Percentiles rank a stretch among this genome's conserved stretches.
These are phyloP conservation scores for Holothuria glaberrima DNA, from an alignment of 35 echinoderm and acorn worm genomes.

Conservation along the genomic window DNA sequence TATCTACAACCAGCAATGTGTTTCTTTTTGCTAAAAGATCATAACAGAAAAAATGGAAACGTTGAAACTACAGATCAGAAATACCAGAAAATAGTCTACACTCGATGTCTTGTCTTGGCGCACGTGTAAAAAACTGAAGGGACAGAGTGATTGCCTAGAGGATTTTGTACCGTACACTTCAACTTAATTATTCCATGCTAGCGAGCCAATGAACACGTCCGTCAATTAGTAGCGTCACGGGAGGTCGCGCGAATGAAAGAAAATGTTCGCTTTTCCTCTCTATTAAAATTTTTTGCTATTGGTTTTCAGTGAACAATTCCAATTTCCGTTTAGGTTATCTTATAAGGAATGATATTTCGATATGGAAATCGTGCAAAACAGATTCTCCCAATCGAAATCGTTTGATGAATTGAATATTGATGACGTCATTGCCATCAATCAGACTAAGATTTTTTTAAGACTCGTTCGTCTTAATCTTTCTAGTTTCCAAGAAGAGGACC, in stretches of 20 bases:
- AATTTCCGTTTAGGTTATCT: not conserved
- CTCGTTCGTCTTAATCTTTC: too few species aligned
- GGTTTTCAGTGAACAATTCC: not conserved
- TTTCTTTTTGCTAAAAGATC: too few species aligned
- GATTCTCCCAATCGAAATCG: too few species aligned
- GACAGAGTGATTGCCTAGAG: constrained; percentile 21
- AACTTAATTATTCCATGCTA: constrained; percentile 34
- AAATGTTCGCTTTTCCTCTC: constrained; percentile 10
- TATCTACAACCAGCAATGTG: too few species aligned
- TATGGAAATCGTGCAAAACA: not conserved
- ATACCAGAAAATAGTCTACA: too few species aligned
- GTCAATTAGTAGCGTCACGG: constrained; percentile 35
- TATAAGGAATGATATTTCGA: not conserved
- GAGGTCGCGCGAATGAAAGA: constrained; percentile 1
- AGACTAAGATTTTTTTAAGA: too few species aligned
- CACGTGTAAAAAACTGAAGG: constrained; percentile 18
- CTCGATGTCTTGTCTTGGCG: not conserved
- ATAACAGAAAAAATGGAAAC: too few species aligned
- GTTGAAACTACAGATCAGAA: too few species aligned
- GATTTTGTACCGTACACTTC: constrained; percentile 28
- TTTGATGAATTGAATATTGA: too few species aligned
- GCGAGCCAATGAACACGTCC: constrained; percentile 16
- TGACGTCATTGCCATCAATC: too few species aligned
- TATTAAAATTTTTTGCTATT: not conserved
- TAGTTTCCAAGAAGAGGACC: too few species aligned